Evolutionary conservation across 2,113 vertebrate genomes (phyloP).

Genomic region (Hippocampus zosterae): DNA sequence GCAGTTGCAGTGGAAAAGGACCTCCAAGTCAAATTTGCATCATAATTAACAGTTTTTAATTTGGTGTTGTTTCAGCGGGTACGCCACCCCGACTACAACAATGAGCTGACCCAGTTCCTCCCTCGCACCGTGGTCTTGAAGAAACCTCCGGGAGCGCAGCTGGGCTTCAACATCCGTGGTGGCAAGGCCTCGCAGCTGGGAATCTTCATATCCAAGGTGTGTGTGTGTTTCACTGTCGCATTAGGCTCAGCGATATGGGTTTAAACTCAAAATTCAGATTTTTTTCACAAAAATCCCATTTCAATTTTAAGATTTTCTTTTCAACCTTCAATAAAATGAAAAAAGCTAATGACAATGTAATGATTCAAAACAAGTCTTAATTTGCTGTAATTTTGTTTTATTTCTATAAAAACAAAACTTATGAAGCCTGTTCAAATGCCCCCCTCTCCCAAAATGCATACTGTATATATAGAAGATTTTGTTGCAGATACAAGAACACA

Average conservation of each 20-base stretch:
- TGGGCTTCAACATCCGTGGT: constrained; percentile 97
- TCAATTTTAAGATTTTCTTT: not conserved
- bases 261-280: not conserved
- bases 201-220: constrained; percentile 96
- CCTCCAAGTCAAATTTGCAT: no score
- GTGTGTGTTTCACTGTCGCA: not conserved
- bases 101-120: constrained; percentile 92
- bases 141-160: constrained; percentile 92
- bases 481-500: no score
- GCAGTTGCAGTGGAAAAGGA: no score
- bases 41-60: not conserved
- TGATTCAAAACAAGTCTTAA: not conserved
- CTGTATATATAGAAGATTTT: no score
- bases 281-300: not conserved
- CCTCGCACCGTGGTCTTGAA: constrained; percentile 87
- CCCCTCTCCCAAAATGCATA: no score
- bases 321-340: no score
- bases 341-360: no score
- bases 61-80: constrained; percentile 72
- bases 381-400: not conserved
- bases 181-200: constrained; percentile 96
- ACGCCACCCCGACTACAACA: constrained; percentile 97
- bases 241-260: no score
- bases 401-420: not conserved
- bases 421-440: no score